These are phyloP conservation scores for Anser cygnoides DNA, from an alignment of 2,113 vertebrate genomes.

Conservation along the genomic window DNA sequence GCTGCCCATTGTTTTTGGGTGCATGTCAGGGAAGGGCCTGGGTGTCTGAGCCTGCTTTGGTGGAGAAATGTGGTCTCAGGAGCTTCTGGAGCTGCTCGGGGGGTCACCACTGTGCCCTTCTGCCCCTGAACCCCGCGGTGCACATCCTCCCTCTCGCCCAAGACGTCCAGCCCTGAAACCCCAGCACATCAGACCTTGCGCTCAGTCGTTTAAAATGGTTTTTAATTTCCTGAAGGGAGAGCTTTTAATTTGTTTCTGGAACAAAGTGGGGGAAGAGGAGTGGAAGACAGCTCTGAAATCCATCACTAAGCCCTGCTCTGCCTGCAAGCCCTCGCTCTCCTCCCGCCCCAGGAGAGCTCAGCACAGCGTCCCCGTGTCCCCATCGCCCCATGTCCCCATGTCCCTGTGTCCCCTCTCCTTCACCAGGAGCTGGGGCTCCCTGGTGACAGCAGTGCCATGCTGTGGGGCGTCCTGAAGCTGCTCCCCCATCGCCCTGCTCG, in stretches of 20 bases:
- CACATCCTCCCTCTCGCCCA: rapidly evolving
- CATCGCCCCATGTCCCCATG: background rate
- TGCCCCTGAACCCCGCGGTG: background rate
- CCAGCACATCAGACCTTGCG: rapidly evolving
- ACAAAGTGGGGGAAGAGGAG: background rate
- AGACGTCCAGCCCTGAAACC: background rate
- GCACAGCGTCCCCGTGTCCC: background rate
- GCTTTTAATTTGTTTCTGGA: constrained; percentile 57
- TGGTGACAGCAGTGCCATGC: background rate
- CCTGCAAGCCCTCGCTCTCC: background rate
- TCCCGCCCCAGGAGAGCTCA: background rate
- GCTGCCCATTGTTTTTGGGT: background rate
- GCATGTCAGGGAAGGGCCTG: background rate
- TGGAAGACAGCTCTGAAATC: background rate
- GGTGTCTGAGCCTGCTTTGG: background rate
- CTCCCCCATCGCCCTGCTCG: too few relatives aligned
- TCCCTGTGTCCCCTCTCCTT: background rate
- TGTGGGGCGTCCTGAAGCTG: background rate
- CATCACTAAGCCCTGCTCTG: background rate
- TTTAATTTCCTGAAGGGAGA: constrained; percentile 63
- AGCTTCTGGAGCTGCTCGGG: background rate
- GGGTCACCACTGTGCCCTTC: background rate
- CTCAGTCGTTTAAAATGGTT: background rate
- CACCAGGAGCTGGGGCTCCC: rapidly evolving
- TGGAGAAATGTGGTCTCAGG: background rate